Evolutionary conservation across 2,113 vertebrate species (phyloP).

Genomic region (Oreochromis niloticus): DNA sequence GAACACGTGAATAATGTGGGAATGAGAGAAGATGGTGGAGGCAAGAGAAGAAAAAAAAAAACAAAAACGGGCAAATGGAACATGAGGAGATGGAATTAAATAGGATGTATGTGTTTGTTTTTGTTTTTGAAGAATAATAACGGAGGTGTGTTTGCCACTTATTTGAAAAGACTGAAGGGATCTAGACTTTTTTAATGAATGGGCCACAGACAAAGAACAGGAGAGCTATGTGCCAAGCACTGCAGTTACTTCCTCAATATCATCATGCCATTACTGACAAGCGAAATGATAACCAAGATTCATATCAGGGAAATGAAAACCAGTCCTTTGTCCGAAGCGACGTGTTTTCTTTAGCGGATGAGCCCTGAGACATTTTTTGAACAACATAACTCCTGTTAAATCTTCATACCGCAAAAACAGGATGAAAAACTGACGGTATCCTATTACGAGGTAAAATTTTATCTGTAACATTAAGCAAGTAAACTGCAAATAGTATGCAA

Average conservation of each 20-base stretch:
- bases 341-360: neutral
- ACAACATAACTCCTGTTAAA: neutral
- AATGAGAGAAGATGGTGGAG: constrained; percentile 13
- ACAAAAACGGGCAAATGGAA: neutral
- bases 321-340: neutral
- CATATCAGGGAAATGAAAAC: constrained; percentile 11
- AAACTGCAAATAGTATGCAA: constrained; percentile 4
- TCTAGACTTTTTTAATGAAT: constrained; percentile 30
- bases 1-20: constrained; percentile 34
- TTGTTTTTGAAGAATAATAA: constrained; percentile 26
- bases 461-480: neutral
- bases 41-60: neutral
- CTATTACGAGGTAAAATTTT: neutral
- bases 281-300: constrained; percentile 5
- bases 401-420: neutral
- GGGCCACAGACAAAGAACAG: constrained; percentile 1
- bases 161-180: constrained; percentile 25
- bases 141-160: constrained; percentile 5
- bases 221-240: neutral
- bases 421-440: neutral
- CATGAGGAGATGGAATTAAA: constrained; percentile 21
- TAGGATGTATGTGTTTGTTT: constrained; percentile 20
- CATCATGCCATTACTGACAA: neutral
- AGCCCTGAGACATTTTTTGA: neutral
- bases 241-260: constrained; percentile 29